Base-by-base conservation (phyloP, 1,140 invertebrate species). In the Saccostrea cuccullata region DNA sequence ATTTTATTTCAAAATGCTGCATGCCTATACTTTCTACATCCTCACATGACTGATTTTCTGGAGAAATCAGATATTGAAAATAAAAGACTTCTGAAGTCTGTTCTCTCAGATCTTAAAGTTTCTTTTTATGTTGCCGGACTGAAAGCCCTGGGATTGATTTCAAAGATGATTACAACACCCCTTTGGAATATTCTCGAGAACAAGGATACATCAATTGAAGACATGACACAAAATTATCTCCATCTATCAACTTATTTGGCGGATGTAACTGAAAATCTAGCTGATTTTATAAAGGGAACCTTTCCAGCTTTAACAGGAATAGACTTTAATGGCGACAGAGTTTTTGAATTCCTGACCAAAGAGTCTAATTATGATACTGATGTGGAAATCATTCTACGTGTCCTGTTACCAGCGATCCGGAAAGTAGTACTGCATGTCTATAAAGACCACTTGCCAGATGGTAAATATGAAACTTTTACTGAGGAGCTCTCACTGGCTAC, bases 91-190 rank as follows among this genome's bases (percentile, higher is more conserved):
- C 67, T 56, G 20, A 47, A 89, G 82, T 86, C 64, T 77, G 88
- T 89, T 77, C 26, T 85, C 26, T 26, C 55, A 40, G 88, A 91
- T 55, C 58, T 91, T 20, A 73, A 89, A 26, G 55, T 47, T 15
- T 70, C 82, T 20, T 87, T 89, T 58, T 86, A 87, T 88, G 85
- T 90, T 55, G 85, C 86, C 88, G 89, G 88, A 17, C 88, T 82
- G n/a, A 90, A 90, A 86, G 89, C 90, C 20, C 30, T 88, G 0
- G 90, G 91, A 47, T 64, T 91, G 15, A 64, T 89, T 0, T 85
- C 77, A n/a, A 90, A 91, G 36, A 60, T 86, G n/a, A 67, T 91
- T 47, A 90, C 91, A 26, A 64, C 82, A 23, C 91, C 88, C 9
- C 40, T 90, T 13, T 91, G 87, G 89, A 89, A 84, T 13, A 55